phyloP scores from a whole-genome alignment of 2,113 vertebrate genomes.

The Zosterops lateralis region DNA sequence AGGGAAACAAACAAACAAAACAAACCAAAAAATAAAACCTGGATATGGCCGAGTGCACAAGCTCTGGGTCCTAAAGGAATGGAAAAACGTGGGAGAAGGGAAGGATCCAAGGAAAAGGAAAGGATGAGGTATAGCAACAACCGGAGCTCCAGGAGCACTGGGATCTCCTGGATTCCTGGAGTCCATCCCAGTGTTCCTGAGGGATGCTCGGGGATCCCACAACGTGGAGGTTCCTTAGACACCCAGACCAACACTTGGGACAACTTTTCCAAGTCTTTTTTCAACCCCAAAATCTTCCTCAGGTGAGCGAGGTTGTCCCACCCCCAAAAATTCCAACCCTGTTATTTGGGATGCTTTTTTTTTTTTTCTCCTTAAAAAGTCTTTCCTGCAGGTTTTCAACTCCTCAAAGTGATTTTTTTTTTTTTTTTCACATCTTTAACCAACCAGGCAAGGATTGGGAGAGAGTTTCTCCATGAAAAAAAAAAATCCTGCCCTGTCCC shows the following conservation, averaged over 20 bases:
- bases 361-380: accelerated
- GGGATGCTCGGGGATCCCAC: background rate
- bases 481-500: background rate
- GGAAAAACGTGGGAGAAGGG: background rate
- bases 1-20: background rate
- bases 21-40: background rate
- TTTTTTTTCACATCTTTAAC: background rate
- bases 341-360: background rate
- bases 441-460: background rate
- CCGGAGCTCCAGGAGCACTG: background rate
- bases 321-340: background rate
- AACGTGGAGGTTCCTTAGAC: background rate
- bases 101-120: background rate
- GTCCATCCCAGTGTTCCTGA: background rate
- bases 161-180: background rate
- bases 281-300: background rate
- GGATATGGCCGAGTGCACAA: background rate
- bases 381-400: background rate
- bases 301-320: accelerated
- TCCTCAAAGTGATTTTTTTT: background rate
- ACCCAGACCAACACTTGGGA: background rate
- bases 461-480: background rate
- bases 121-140: slow-evolving; percentile 62
- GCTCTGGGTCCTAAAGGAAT: background rate
- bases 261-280: background rate